Evolutionary conservation across 53 echinoderm and acorn worm genomes (phyloP).

Genomic region (Patiria pectinifera): DNA sequence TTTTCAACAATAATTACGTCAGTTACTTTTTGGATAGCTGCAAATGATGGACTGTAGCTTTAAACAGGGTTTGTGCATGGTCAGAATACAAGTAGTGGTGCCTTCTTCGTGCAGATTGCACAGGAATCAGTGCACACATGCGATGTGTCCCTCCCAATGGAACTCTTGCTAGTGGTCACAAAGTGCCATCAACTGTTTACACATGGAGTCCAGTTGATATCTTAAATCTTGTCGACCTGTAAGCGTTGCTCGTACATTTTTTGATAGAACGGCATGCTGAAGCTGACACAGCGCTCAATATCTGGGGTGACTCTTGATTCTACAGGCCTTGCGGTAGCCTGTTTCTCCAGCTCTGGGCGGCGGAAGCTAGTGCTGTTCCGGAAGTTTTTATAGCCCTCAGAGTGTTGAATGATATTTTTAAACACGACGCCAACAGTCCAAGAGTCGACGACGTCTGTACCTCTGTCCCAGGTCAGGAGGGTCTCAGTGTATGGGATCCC

Average conservation of each 20-base stretch:
- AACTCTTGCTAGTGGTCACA: too few relatives aligned
- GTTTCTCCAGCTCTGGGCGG: not conserved
- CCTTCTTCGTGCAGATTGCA: too few relatives aligned
- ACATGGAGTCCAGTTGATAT: not conserved
- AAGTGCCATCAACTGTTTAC: too few relatives aligned
- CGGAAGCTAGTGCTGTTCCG: constrained; percentile 32
- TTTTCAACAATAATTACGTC: too few relatives aligned
- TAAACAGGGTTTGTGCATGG: too few relatives aligned
- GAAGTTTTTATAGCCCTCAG: not conserved
- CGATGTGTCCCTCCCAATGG: too few relatives aligned
- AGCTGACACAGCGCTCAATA: constrained; percentile 16
- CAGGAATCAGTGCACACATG: too few relatives aligned
- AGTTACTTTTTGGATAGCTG: too few relatives aligned
- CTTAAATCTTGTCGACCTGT: not conserved
- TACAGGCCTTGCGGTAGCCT: not conserved
- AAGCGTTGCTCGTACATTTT: constrained; percentile 39
- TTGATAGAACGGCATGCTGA: constrained; percentile 48
- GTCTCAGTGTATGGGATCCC: constrained; percentile 38
- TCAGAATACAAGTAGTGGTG: too few relatives aligned
- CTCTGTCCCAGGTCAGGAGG: constrained; percentile 33
- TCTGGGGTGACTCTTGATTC: constrained; percentile 12
- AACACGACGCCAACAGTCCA: constrained; percentile 7
- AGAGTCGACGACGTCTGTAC: not conserved
- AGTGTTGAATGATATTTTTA: constrained; percentile 1
- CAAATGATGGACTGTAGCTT: too few relatives aligned